Evolutionary conservation across 2,113 vertebrate genomes (phyloP), one percentile per base, ranked within the genome.

Genomic region (Garra rufa): DNA sequence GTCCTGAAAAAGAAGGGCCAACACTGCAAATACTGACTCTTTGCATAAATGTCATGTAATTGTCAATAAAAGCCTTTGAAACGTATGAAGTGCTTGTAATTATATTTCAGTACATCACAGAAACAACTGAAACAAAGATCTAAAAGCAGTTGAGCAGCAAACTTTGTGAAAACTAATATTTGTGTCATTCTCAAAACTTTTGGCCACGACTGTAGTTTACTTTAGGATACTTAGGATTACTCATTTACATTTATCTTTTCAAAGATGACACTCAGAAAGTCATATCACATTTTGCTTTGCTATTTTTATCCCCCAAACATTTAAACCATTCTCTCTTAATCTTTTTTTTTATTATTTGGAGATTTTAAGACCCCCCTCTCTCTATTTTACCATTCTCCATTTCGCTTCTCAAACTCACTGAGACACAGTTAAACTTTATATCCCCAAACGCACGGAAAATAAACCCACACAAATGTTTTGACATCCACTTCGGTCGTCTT

Each of bases 391-490:
- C 19, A 41, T 38, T 44, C 57, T 61, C n/a, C 6, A 1, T 79
- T 61, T 63, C 8, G 2, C 55, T 79, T 61, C 8, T 44, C 34
- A 19, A 59, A 14, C 48, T 34, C n/a, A 0, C n/a, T 4, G 26
- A 19, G 44, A 46, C 8, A 11, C 9, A 78, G 13, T 78, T 15
- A 41, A 34, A 57, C 11, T 57, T 57, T 41, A 57, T 26, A 78
- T 41, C 76, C 52, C 52, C 7, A 1, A 26, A 79, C 15, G 24
- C 38, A 41, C 38, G 38, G 34, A 44, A 78, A 78, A 61, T 78
- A 43, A 78, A 78, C 55, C 55, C 13, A 44, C 14, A 78, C 55
- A 26, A 26, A 26, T 78, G 76, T 78, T 61, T 61, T 59, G 57
- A 63, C 57, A 79, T 79, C 57, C 38, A 26, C 76, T 63, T 4